Base-by-base conservation (phyloP, 2,888 invertebrate genomes). In the Cylloceria caligata region DNA sequence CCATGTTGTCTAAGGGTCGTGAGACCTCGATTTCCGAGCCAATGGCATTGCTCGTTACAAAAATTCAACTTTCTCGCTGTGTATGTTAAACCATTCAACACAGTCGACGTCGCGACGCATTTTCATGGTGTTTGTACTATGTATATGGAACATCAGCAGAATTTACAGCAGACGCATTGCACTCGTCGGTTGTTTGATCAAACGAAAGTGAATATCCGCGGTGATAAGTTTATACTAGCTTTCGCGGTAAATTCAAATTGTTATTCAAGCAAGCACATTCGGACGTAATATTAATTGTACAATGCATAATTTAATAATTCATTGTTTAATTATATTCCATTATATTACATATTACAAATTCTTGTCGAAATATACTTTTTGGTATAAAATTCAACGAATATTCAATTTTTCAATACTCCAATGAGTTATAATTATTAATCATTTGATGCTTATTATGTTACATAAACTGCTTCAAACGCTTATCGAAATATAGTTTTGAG, bases 31-130 rank as follows among this genome's bases (percentile, higher is more conserved):
- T 67, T 71, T 52, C 30, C 19, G 55, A 39, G 39, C 82, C 71
- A 82, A 82, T 82, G 1, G 19, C 21, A 67, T 27, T 19, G 6
- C 36, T 36, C 71, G 71, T 78, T 71, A 47, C 47, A 64, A 57
- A 73, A 21, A 71, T 60, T 21, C 45, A 11, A 57, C 45, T 42
- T 34, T 72, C 19, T 45, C 30, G 13, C 9, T 16, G 30, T 60
- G 24, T 34, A 13, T 3, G 52, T 21, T 13, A 16, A 1, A 45
- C 11, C 11, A 3, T 52, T 11, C 24, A 24, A 52, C 52, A 24
- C 52, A 13, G 4, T 21, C 24, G 24, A 0, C 49, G 64, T 9
- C 13, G 60, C 24, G 47, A 49, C 49, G 62, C 49, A 49, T 11
- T 24, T 36, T 62, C 62, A 24, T 34, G 11, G 52, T 69, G 49